phyloP scores from a whole-genome alignment of 2,888 invertebrate species.

The Oligia strigilis region DNA sequence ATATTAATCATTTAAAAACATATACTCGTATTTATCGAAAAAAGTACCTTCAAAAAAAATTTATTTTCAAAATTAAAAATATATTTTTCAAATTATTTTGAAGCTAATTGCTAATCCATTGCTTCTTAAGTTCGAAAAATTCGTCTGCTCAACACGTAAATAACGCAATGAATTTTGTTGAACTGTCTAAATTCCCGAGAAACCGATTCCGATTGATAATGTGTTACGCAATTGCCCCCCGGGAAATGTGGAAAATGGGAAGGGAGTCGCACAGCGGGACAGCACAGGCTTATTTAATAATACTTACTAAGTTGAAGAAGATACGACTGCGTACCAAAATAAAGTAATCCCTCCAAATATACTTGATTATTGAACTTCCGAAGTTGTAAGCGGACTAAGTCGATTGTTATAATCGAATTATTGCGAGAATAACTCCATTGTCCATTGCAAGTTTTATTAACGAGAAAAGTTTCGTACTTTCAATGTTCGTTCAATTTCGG shows the following conservation, averaged over 20 bases:
- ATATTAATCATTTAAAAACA: too few species aligned
- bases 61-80: too few species aligned
- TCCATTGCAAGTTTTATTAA: conserved; percentile 69
- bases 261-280: neutral
- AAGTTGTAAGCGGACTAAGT: conserved; percentile 56
- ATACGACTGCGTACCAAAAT: neutral
- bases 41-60: too few species aligned
- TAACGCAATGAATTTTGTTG: too few species aligned
- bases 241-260: neutral
- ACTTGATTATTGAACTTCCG: conserved; percentile 43
- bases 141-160: too few species aligned
- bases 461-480: conserved; percentile 66
- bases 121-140: too few species aligned
- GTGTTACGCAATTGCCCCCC: neutral
- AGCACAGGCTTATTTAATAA: neutral
- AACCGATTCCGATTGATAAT: too few species aligned
- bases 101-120: too few species aligned
- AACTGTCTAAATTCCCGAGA: too few species aligned
- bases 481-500: conserved; percentile 51
- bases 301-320: neutral
- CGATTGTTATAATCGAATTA: conserved; percentile 65
- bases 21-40: too few species aligned
- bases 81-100: too few species aligned
- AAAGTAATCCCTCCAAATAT: neutral
- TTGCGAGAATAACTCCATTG: conserved; percentile 63